Base-by-base conservation (phyloP, 2,888 invertebrate genomes). In the Phyto melanocephala region DNA sequence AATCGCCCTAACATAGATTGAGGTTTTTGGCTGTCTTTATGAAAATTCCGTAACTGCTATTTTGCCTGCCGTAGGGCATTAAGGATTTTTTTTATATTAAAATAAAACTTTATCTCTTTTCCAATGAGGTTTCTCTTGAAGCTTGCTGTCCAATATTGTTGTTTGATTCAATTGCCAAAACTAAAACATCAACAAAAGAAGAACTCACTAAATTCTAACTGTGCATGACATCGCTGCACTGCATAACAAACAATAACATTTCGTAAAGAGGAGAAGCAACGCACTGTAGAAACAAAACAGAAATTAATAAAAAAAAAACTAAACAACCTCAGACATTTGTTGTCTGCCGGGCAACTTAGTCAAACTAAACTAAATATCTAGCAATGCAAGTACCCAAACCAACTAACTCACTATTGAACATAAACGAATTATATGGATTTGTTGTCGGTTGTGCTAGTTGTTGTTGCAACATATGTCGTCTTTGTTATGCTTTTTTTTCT, bases 281-380 rank as follows among this genome's bases (percentile, higher is more conserved):
- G 50, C 67, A 76, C n/a, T n/a, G n/a, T n/a, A 35, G 45, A 54
- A 22, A 8, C 11, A 76, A 65, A 37, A n/a, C 17, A 17, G 7
- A 15, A 37, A 5, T 56, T 63, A 63, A 40, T 56, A 40, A 60
- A 45, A 58, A 62, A 68, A 24, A 63, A 70, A 17, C 56, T 24
- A 76, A 79, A 76, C 82, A 71, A 71, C 75, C 80, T 80, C 82
- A 80, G 80, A 82, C 80, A 82, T 80, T 65, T 82, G 71, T 82
- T 82, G 82, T 82, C 82, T 80, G 82, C 82, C 75, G 80, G 80
- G 75, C 80, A 80, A 80, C 47, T 82, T 75, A 71, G 71, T 80
- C 75, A 74, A 74, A 56, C 50, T 40, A 50, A n/a, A n/a, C n/a
- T n/a, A n/a, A n/a, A n/a, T n/a, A n/a, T n/a, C 11, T 15, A 58